A percentile compares a stretch with the other conserved stretches of the same genome.
phyloP scores from a whole-genome alignment of 2,888 invertebrate genomes.

The Drosophila demipolita region DNA sequence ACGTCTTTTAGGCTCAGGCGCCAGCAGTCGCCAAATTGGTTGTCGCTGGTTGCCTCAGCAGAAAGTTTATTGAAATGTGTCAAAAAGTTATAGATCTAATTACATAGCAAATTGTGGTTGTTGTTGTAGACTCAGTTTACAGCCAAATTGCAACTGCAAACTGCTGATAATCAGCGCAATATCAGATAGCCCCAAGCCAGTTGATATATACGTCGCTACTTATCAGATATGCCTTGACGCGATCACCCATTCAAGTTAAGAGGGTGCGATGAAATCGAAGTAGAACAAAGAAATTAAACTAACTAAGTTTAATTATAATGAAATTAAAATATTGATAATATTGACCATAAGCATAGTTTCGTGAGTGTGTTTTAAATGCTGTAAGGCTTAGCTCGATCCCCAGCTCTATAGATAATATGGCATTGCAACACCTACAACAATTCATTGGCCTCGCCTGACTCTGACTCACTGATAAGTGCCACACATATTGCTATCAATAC shows the following conservation, averaged over 20 bases:
- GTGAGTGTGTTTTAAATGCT: neutral
- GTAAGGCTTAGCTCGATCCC: neutral
- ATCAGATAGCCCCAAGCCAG: slow-evolving; percentile 39
- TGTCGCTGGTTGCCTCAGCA: slow-evolving; percentile 48
- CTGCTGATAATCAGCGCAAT: slow-evolving; percentile 55
- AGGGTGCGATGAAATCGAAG: slow-evolving; percentile 7
- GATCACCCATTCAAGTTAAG: slow-evolving; percentile 8
- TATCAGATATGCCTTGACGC: slow-evolving; percentile 11
- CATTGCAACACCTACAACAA: slow-evolving; percentile 60
- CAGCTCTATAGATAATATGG: neutral
- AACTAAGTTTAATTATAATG: neutral
- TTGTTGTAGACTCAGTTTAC: slow-evolving; percentile 46
- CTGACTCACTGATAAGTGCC: slow-evolving; percentile 54
- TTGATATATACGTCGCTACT: slow-evolving; percentile 42
- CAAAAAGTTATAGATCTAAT: slow-evolving; percentile 66
- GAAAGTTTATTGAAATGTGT: slow-evolving; percentile 53
- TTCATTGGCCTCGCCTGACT: slow-evolving; percentile 46
- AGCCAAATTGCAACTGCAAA: slow-evolving; percentile 45
- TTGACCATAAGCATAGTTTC: neutral
- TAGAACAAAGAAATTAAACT: neutral
- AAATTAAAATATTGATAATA: neutral
- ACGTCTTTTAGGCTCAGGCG: slow-evolving; percentile 70
- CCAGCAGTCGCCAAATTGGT: slow-evolving; percentile 39
- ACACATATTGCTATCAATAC: slow-evolving; percentile 50
- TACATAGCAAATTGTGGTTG: slow-evolving; percentile 39